A percentile compares a stretch with the other conserved stretches of the same genome.
Evolutionary conservation across 1,140 invertebrate genomes (phyloP).

Genomic region (Drosophila suzukii): DNA sequence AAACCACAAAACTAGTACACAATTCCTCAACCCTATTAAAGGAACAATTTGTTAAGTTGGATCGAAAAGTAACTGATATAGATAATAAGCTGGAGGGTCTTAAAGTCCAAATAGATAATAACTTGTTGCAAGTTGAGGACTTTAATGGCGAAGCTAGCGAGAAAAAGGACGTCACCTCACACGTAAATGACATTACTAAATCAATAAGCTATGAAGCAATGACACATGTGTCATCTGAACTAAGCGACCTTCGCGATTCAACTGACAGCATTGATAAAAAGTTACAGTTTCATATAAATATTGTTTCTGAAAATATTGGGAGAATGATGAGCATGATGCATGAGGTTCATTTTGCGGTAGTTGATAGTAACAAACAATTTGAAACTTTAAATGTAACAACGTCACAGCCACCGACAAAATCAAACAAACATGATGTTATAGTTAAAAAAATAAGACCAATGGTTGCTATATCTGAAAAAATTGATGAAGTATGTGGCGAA

Average conservation of each 20-base stretch:
- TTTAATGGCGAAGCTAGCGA: slow-evolving; percentile 93
- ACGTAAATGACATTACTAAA: slow-evolving; percentile 91
- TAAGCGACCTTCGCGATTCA: slow-evolving; percentile 89
- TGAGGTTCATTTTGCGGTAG: slow-evolving; percentile 92
- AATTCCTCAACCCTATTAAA: slow-evolving; percentile 80
- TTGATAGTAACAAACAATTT: slow-evolving; percentile 86
- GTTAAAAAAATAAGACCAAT: slow-evolving; percentile 92
- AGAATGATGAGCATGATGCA: slow-evolving; percentile 90
- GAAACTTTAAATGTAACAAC: slow-evolving; percentile 85
- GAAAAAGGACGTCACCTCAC: slow-evolving; percentile 92
- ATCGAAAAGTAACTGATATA: slow-evolving; percentile 92
- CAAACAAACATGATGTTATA: slow-evolving; percentile 91
- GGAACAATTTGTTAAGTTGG: slow-evolving; percentile 88
- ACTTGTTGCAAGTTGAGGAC: slow-evolving; percentile 91
- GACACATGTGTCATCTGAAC: slow-evolving; percentile 90
- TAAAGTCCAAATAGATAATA: slow-evolving; percentile 92
- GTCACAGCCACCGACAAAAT: slow-evolving; percentile 86
- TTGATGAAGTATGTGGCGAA: slow-evolving; percentile 95
- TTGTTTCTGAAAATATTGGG: slow-evolving; percentile 92
- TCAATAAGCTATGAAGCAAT: slow-evolving; percentile 91
- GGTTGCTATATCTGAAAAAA: slow-evolving; percentile 93
- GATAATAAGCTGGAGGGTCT: slow-evolving; percentile 91
- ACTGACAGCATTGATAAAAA: slow-evolving; percentile 92
- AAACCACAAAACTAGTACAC: slow-evolving; percentile 22
- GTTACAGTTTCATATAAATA: slow-evolving; percentile 92